Conservation (phyloP, 2,113 vertebrate species). For the Rutilus rutilus region DNA sequence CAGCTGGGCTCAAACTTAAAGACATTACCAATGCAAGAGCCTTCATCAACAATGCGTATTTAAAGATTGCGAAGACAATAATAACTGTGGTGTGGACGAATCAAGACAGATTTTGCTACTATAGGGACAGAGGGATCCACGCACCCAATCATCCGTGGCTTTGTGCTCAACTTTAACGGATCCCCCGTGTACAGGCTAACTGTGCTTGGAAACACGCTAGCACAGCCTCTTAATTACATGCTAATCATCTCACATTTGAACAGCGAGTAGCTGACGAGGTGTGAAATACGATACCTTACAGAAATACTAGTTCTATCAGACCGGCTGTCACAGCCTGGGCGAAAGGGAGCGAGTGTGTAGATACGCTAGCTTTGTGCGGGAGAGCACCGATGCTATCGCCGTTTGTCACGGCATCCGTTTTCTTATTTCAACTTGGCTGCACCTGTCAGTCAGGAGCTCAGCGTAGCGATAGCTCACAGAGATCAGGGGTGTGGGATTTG, state of each 20-base stretch:
- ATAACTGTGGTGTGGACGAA: constrained; percentile 57
- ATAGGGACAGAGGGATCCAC: constrained; percentile 7
- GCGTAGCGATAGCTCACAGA: constrained; percentile 60
- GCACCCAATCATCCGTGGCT: constrained; percentile 54
- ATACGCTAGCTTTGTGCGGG: constrained; percentile 50
- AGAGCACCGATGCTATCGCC: constrained; percentile 67
- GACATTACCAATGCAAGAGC: constrained; percentile 60
- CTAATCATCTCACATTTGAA: constrained; percentile 70
- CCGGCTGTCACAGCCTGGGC: constrained; percentile 37
- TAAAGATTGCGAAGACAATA: constrained; percentile 70
- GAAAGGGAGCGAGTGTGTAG: constrained; percentile 29
- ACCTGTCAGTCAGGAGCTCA: constrained; percentile 74
- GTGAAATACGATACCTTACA: constrained; percentile 54
- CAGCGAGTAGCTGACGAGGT: constrained; percentile 67
- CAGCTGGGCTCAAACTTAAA: constrained; percentile 1
- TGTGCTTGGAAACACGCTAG: constrained; percentile 61
- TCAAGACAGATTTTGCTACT: constrained; percentile 41
- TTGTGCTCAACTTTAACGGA: constrained; percentile 48
- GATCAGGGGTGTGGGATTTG: constrained; percentile 46
- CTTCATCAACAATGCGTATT: constrained; percentile 68
- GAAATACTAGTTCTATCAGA: constrained; percentile 53
- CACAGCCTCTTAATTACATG: constrained; percentile 66
- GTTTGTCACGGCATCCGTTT: constrained; percentile 57
- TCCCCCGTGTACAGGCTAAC: constrained; percentile 48
- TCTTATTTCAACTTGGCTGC: constrained; percentile 71